These are phyloP conservation scores for Lasioglossum vierecki DNA, from an alignment of 2,888 invertebrate genomes.

Conservation along the genomic window DNA sequence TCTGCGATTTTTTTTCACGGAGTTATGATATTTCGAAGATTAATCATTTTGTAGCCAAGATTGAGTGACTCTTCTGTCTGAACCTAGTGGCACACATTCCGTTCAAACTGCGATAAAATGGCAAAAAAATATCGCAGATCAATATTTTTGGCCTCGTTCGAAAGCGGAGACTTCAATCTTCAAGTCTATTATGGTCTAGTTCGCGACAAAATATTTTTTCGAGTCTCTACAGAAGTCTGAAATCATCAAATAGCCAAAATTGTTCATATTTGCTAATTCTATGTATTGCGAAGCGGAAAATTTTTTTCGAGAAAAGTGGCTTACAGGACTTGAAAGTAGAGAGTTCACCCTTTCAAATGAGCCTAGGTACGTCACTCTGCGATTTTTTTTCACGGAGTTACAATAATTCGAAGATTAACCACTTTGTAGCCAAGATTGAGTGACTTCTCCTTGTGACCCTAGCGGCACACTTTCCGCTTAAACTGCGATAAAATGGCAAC, in stretches of 20 bases:
- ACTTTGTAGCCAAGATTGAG: neutral
- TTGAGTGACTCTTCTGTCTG: too few species aligned
- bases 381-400: neutral
- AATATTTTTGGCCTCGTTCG: neutral
- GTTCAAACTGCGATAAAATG: too few species aligned
- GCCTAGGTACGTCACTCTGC: accelerated
- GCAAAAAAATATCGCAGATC: neutral
- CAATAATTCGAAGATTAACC: neutral
- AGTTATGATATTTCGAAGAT: neutral
- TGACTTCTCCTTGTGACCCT: too few species aligned
- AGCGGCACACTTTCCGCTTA: too few species aligned
- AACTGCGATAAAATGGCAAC: too few species aligned
- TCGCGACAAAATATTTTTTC: accelerated
- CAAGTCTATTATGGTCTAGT: accelerated
- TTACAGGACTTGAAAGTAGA: neutral
- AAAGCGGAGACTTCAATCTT: neutral
- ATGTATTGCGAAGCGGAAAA: neutral
- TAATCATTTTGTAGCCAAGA: too few species aligned
- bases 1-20: neutral
- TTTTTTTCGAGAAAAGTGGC: accelerated
- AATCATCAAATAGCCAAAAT: neutral
- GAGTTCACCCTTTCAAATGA: neutral
- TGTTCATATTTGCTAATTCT: neutral
- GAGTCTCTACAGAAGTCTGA: neutral
- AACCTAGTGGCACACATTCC: neutral